Percentiles rank a stretch among this genome's conserved stretches.
Evolutionary conservation across 2,797 vertebrate genomes (phyloP).

Genomic region (Spinus olivaceus): DNA sequence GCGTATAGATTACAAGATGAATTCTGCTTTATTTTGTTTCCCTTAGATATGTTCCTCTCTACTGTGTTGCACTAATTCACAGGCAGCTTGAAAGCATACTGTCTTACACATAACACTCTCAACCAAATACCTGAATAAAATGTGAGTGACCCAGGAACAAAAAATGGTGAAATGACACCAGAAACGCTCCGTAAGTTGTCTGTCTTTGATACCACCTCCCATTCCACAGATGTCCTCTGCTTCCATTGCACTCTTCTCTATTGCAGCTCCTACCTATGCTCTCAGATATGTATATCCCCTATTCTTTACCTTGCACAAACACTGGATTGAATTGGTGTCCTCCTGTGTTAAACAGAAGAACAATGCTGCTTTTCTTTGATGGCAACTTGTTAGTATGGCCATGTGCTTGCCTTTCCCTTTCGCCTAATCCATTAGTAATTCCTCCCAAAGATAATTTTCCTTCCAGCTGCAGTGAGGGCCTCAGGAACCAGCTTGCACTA

Average conservation of each 20-base stretch:
- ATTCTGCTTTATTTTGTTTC: conserved; percentile 36
- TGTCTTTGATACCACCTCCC: neutral
- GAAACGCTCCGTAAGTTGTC: neutral
- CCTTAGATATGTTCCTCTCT: neutral
- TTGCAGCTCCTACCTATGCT: neutral
- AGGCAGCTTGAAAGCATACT: conserved; percentile 35
- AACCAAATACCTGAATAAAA: conserved; percentile 17
- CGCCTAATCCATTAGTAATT: neutral
- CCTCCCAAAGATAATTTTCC: neutral
- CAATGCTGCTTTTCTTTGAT: conserved; percentile 39
- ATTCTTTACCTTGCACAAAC: neutral
- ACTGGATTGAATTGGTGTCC: neutral
- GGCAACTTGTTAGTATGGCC: neutral
- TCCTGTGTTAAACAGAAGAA: neutral
- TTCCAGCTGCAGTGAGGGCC: neutral
- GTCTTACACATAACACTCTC: conserved; percentile 8
- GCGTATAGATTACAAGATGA: conserved; percentile 30
- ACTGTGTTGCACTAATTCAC: conserved; percentile 4
- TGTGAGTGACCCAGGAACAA: conserved; percentile 22
- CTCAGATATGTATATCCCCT: neutral
- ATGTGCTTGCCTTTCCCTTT: neutral
- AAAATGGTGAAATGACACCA: conserved; percentile 49
- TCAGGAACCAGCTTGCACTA: neutral
- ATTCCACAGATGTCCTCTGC: conserved; percentile 26
- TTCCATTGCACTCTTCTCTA: conserved; percentile 20